phyloP scores from a whole-genome alignment of 2,113 vertebrate species.

The Phalacrocorax carbo region DNA sequence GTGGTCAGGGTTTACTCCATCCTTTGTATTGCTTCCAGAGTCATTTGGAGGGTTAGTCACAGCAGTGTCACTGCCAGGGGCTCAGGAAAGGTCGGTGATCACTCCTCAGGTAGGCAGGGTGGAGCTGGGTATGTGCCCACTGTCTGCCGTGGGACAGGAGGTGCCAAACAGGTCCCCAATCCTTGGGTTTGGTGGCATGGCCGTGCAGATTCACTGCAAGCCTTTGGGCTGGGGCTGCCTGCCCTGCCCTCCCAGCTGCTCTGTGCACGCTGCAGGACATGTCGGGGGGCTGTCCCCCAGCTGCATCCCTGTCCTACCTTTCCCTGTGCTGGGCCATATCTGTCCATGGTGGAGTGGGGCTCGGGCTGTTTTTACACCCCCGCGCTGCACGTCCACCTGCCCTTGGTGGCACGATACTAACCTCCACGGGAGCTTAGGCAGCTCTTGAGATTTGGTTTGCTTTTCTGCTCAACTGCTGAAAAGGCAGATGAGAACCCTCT shows the following conservation, averaged over 20 bases:
- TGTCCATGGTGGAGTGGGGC: not conserved
- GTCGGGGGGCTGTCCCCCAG: not conserved
- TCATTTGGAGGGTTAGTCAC: not conserved
- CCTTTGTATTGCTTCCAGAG: not conserved
- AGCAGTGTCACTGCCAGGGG: too few relatives aligned
- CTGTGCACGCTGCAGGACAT: not conserved
- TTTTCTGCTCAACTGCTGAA: not conserved
- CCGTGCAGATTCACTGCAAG: not conserved
- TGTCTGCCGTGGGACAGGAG: not conserved
- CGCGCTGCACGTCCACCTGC: not conserved
- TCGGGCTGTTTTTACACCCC: not conserved
- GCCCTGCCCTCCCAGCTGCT: too few relatives aligned
- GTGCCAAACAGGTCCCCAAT: not conserved
- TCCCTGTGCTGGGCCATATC: not conserved
- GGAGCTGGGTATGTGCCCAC: rapidly evolving
- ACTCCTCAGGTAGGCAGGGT: not conserved
- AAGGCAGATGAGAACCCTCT: too few relatives aligned
- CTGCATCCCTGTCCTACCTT: not conserved
- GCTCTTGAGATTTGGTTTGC: not conserved
- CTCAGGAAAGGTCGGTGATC: not conserved
- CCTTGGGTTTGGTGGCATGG: not conserved
- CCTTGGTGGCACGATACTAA: too few relatives aligned
- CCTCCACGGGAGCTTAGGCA: not conserved
- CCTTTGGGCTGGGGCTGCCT: not conserved
- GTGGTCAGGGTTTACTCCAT: not conserved